Percentiles rank a stretch among this genome's conserved stretches.
Conservation (phyloP, 2,888 invertebrate species). For the Chrysolina oricalcia region DNA sequence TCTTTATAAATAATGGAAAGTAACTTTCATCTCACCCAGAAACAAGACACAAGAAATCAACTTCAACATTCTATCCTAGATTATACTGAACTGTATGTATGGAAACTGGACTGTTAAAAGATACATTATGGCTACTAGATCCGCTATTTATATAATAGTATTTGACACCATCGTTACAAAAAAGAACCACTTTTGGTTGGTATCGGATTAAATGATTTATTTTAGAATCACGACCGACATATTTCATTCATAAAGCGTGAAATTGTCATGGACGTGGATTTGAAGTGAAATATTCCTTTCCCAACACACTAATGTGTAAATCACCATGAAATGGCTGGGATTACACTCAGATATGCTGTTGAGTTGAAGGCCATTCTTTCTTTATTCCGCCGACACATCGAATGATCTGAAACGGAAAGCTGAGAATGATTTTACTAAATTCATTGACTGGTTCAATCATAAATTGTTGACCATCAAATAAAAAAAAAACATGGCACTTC, state of each 20-base stretch:
- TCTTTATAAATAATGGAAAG: background rate
- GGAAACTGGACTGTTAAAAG: background rate
- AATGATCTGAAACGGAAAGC: too few relatives aligned
- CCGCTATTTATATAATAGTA: background rate
- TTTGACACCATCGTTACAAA: constrained; percentile 5
- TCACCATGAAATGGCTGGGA: too few relatives aligned
- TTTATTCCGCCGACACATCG: too few relatives aligned
- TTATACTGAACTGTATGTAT: background rate
- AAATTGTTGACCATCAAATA: too few relatives aligned
- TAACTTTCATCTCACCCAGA: constrained; percentile 8
- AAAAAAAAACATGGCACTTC: too few relatives aligned
- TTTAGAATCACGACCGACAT: constrained; percentile 18
- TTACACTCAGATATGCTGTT: too few relatives aligned
- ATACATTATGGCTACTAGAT: background rate
- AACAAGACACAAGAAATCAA: background rate
- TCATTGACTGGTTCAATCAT: too few relatives aligned
- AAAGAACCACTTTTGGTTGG: background rate
- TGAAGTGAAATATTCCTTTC: constrained; percentile 3
- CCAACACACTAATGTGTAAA: background rate
- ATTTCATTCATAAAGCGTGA: constrained; percentile 24
- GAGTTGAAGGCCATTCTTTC: too few relatives aligned
- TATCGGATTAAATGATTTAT: constrained; percentile 14
- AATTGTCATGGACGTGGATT: constrained; percentile 10
- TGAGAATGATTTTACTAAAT: too few relatives aligned
- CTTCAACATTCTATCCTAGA: background rate